Evolutionary conservation across 2,888 invertebrate species (phyloP), one percentile per base, ranked within the genome.

Genomic region (Ornithoptera alexandrae): DNA sequence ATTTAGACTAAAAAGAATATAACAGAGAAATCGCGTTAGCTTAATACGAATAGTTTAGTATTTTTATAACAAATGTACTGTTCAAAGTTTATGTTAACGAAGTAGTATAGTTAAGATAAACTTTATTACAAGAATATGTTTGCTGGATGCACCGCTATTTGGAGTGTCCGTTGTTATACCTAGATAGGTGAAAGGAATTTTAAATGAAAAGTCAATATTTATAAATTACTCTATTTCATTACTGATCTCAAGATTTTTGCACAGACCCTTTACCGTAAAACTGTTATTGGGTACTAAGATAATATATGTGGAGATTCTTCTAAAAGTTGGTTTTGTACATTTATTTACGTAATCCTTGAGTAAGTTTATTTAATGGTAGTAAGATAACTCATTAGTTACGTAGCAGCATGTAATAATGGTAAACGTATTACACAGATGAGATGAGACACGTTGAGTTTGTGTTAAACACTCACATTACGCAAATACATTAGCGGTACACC

Each of bases 401-500:
- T n/a, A 20, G 22, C 20, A 42, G 62, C 46, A 62, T 62, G 24
- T 18, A 42, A 46, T 20, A 30, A 24, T 50, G 50, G 46, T 50
- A 50, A 50, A 62, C 18, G 4, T 18, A 62, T 62, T 62, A 56
- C 18, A 58, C 36, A 64, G 24, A 46, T 46, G 15, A 56, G 15
- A 58, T 58, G 57, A 30, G 22, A 58, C 42, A 39, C 22, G 42
- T 58, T 58, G 22, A 57, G 6, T 58, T 58, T 42, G 57, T 24
- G 39, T n/a, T 58, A 58, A 65, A 65, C 22, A 58, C 22, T 22
- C 22, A 7, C 42, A 58, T 65, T 65, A 58, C 36, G 60, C 18
- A 60, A 60, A 60, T 60, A 60, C 36, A 60, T 36, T 36, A 60
- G 53, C 65, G 42, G 57, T 42, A 42, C 22, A 42, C 57, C 57